Evolutionary conservation across 2,113 vertebrate species (phyloP), one percentile per base, ranked within the genome.

Genomic region (Nycticebus coucang): DNA sequence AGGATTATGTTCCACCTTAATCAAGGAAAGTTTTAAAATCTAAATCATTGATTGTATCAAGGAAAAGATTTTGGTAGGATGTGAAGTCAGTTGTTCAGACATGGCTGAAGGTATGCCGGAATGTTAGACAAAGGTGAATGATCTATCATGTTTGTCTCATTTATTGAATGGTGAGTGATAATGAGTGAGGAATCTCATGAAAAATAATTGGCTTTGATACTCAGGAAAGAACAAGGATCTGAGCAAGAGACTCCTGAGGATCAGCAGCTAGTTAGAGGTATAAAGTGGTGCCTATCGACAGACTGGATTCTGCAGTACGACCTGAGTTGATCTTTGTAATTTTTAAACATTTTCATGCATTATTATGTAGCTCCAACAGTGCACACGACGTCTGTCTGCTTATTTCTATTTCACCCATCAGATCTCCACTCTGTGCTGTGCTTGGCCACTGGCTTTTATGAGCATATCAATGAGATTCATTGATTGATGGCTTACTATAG

Each of bases 31-130:
- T 88, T 87, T 82, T 74, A 89, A 95, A 90, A 89, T n/a, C 17
- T 55, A 88, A 97, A 68, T 95, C 26, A 91, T 26, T 57, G 45
- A 91, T 26, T 69, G 50, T 71, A 87, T 37, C 4, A 4, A 92
- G 62, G 22, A 84, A 92, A 92, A 95, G 9, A 45, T 77, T 95
- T 95, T 94, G 60, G 26, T 87, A 80, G 74, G 83, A 91, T 17
- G 60, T 81, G 45, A 95, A 86, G 57, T 95, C 28, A 55, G 1
- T 50, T 17, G 0, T 95, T 87, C 37, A 77, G 26, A 69, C 85
- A 33, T 62, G 45, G n/a, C 75, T 85, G 26, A 77, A 57, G 24
- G 55, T 71, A 81, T 19, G 9, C 35, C 68, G 45, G 59, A 95
- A 33, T 86, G 21, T 37, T 95, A 84, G 81, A 55, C 60, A 93